Percentiles rank a stretch among this genome's conserved stretches.
phyloP scores from a whole-genome alignment of 2,797 vertebrate species.

The Ctenopoma kingsleyae region DNA sequence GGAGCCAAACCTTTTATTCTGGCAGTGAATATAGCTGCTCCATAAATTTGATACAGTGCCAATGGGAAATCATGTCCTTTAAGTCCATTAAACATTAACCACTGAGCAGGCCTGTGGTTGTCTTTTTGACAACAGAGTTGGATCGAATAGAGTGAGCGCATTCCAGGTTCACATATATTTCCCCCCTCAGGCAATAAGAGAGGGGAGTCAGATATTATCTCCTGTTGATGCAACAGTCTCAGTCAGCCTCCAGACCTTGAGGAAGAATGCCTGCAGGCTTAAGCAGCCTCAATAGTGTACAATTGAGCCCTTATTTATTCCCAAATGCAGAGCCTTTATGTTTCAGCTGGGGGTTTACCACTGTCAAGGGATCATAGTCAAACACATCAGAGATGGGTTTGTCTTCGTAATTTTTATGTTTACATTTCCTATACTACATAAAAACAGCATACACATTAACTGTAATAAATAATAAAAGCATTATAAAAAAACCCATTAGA shows the following conservation, averaged over 20 bases:
- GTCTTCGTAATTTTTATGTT: slow-evolving; percentile 34
- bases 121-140: slow-evolving; percentile 48
- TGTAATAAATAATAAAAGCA: neutral
- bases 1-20: slow-evolving; percentile 56
- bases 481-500: neutral
- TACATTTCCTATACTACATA: slow-evolving; percentile 13
- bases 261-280: slow-evolving; percentile 51
- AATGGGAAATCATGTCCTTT: slow-evolving; percentile 70
- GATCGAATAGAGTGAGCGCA: slow-evolving; percentile 48
- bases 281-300: slow-evolving; percentile 42
- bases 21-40: slow-evolving; percentile 53
- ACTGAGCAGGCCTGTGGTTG: slow-evolving; percentile 44
- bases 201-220: slow-evolving; percentile 58
- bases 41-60: slow-evolving; percentile 71
- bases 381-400: slow-evolving; percentile 38
- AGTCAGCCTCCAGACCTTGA: slow-evolving; percentile 50
- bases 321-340: slow-evolving; percentile 46
- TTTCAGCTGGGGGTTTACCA: slow-evolving; percentile 42
- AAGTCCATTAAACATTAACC: slow-evolving; percentile 79
- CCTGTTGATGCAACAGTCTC: slow-evolving; percentile 63
- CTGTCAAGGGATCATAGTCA: slow-evolving; percentile 46
- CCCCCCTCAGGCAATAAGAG: slow-evolving; percentile 40
- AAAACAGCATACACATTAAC: neutral
- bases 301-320: slow-evolving; percentile 50
- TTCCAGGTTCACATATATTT: slow-evolving; percentile 56